Conservation (phyloP, 2,797 vertebrate species). For the Galago senegalensis region DNA sequence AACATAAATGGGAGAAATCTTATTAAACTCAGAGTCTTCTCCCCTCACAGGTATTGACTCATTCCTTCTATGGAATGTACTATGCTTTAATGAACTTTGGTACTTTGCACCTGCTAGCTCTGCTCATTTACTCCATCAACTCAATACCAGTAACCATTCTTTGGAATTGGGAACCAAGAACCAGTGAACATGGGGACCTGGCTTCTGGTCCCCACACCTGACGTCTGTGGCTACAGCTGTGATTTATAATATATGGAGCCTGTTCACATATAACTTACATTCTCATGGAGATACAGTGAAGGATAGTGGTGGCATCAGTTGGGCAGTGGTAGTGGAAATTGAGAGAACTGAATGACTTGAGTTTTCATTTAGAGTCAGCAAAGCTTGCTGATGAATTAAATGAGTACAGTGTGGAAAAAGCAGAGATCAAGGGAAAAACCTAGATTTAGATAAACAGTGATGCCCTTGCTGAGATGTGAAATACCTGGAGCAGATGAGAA, state of each 20-base stretch:
- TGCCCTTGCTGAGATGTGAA: not conserved
- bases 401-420: not conserved
- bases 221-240: not conserved
- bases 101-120: no score
- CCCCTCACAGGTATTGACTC: no score
- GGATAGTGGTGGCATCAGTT: not conserved
- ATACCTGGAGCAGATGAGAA: not conserved
- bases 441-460: not conserved
- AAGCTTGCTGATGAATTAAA: not conserved
- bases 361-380: conserved; percentile 42
- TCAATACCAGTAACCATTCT: no score
- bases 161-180: no score
- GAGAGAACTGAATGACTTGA: not conserved
- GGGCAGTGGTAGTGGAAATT: not conserved
- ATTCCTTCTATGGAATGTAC: no score
- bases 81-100: no score
- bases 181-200: no score
- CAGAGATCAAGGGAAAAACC: not conserved
- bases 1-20: no score
- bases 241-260: not conserved
- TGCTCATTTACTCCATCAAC: no score
- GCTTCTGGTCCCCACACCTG: no score
- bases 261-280: not conserved
- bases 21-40: no score
- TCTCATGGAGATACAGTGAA: not conserved